Evolutionary conservation across 2,113 vertebrate genomes (phyloP).

Genomic region (Uria lomvia): DNA sequence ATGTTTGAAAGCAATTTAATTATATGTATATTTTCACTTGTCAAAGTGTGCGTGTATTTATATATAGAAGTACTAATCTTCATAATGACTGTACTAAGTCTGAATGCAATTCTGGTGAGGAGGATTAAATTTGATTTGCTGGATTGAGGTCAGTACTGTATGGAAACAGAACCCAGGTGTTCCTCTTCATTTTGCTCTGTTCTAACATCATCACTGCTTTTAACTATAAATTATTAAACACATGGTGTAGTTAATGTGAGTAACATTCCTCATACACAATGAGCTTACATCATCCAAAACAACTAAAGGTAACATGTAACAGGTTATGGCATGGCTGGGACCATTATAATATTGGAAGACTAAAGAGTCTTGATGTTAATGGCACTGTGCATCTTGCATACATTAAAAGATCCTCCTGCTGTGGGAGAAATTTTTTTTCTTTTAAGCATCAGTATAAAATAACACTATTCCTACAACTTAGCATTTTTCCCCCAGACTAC

Average conservation of each 20-base stretch:
- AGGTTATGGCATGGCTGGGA: background rate
- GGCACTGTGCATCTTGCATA: background rate
- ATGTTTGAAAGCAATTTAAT: background rate
- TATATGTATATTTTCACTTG: background rate
- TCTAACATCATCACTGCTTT: background rate
- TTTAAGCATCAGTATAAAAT: background rate
- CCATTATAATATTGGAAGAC: background rate
- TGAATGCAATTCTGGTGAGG: background rate
- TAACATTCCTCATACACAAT: background rate
- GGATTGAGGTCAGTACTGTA: background rate
- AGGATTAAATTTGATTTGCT: constrained; percentile 2
- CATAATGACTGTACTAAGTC: background rate
- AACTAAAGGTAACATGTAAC: background rate
- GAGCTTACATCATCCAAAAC: background rate
- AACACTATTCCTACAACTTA: background rate
- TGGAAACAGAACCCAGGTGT: background rate
- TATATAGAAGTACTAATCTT: background rate
- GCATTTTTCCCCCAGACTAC: background rate
- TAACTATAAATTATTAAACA: background rate
- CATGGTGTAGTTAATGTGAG: background rate
- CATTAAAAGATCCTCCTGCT: background rate
- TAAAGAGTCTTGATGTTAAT: background rate
- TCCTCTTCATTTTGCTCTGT: background rate
- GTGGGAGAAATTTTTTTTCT: background rate
- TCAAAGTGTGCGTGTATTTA: background rate